phyloP scores from a whole-genome alignment of 2,888 invertebrate genomes.

The Amphipoea lucens region DNA sequence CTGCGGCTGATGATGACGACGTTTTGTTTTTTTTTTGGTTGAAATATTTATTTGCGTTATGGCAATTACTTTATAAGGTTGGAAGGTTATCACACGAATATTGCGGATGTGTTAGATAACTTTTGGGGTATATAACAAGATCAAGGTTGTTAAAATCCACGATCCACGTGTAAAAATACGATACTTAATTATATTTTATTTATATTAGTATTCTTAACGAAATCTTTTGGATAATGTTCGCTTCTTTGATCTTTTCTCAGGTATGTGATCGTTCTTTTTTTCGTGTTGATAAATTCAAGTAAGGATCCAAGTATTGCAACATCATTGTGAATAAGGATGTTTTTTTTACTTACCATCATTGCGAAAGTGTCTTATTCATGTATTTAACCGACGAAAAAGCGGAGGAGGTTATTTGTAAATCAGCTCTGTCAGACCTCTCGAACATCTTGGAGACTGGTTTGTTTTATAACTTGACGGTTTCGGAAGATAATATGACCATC shows the following conservation, averaged over 20 bases:
- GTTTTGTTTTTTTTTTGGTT: not conserved
- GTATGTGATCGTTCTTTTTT: not conserved
- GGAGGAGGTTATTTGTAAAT: too few relatives aligned
- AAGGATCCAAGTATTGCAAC: constrained; percentile 1
- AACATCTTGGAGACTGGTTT: not conserved
- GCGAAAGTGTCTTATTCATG: constrained; percentile 6
- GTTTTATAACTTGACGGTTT: not conserved
- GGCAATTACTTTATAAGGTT: not conserved
- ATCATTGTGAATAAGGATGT: constrained; percentile 18
- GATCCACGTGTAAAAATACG: constrained; percentile 1
- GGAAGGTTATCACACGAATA: constrained; percentile 32
- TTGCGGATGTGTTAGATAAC: constrained; percentile 36
- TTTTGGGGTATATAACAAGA: constrained; percentile 19
- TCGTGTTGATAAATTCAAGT: not conserved
- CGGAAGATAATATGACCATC: not conserved
- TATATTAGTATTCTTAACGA: not conserved
- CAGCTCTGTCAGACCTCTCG: not conserved
- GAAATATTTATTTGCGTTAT: not conserved
- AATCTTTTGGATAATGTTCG: constrained; percentile 7
- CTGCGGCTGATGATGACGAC: not conserved
- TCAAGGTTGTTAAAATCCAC: constrained; percentile 13
- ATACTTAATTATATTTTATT: constrained; percentile 5
- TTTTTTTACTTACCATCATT: not conserved
- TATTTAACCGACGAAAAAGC: too few relatives aligned
- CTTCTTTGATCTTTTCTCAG: constrained; percentile 12